These are phyloP conservation scores for Gymnothorax javanicus DNA, from an alignment of 2,797 vertebrate species.

Conservation along the genomic window DNA sequence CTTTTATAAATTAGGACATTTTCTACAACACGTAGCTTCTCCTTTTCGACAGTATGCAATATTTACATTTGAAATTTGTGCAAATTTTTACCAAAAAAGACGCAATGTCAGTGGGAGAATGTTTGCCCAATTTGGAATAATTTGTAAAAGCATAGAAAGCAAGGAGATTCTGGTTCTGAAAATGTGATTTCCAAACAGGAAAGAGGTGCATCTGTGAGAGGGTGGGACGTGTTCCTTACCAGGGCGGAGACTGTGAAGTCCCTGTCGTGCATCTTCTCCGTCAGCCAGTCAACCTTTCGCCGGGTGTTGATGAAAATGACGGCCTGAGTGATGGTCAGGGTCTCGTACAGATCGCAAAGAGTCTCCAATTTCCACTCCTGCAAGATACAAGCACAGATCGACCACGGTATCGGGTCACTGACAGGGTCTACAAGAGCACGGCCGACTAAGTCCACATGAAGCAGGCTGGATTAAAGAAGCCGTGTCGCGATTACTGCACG, in stretches of 20 bases:
- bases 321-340: slow-evolving; percentile 53
- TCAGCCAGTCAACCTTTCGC: slow-evolving; percentile 55
- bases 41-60: too few relatives aligned
- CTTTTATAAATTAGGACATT: too few relatives aligned
- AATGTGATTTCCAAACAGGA: background rate
- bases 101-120: too few relatives aligned
- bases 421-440: background rate
- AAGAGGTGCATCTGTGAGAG: background rate
- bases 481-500: too few relatives aligned
- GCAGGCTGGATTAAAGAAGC: too few relatives aligned
- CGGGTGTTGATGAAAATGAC: slow-evolving; percentile 54
- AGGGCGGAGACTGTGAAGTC: slow-evolving; percentile 54
- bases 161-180: too few relatives aligned
- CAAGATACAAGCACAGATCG: background rate
- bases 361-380: slow-evolving; percentile 58
- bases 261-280: slow-evolving; percentile 52
- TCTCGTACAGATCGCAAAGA: slow-evolving; percentile 49
- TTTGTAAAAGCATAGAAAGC: too few relatives aligned
- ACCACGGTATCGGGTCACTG: background rate
- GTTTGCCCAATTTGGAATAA: too few relatives aligned
- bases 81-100: too few relatives aligned
- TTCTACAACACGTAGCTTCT: too few relatives aligned
- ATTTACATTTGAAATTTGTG: too few relatives aligned
- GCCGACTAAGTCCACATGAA: background rate
- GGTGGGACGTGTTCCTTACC: slow-evolving; percentile 33